These are phyloP conservation scores for Leuctra nigra DNA, from an alignment of 2,888 invertebrate genomes.

Conservation along the genomic window DNA sequence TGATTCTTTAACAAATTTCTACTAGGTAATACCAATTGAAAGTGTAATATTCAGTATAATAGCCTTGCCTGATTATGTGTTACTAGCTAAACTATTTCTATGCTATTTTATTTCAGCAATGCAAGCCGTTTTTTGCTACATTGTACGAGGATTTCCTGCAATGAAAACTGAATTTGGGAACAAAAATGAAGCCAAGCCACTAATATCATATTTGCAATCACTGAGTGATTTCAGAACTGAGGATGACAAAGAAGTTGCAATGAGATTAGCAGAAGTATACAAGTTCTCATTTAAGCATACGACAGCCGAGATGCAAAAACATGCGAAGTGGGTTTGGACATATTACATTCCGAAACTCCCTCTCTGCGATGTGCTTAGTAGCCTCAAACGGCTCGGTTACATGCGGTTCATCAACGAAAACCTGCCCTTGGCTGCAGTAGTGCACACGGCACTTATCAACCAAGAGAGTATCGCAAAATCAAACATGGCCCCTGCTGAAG, in stretches of 20 bases:
- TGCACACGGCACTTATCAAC: conserved; percentile 48
- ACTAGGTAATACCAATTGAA: background rate
- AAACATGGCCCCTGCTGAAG: conserved; percentile 48
- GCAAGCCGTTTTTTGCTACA: conserved; percentile 34
- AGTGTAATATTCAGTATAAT: background rate
- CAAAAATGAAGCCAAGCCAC: conserved; percentile 43
- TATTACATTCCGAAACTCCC: conserved; percentile 50
- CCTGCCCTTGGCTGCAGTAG: conserved; percentile 45
- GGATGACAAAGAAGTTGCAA: conserved; percentile 45
- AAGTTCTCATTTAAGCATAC: conserved; percentile 59
- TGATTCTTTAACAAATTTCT: too few relatives aligned
- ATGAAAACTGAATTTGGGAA: conserved; percentile 43
- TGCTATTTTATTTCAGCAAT: conserved; percentile 31
- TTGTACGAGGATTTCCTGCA: conserved; percentile 46
- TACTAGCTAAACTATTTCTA: conserved; percentile 8
- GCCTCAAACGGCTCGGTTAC: conserved; percentile 55
- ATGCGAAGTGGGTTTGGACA: conserved; percentile 47
- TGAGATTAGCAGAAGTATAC: conserved; percentile 44
- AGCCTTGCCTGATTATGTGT: background rate
- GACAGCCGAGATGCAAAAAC: too few relatives aligned
- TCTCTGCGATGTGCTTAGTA: conserved; percentile 45
- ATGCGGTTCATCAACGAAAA: conserved; percentile 51
- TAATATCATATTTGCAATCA: conserved; percentile 44
- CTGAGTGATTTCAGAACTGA: conserved; percentile 47
- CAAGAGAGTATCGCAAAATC: conserved; percentile 41